Evolutionary conservation across 1,140 invertebrate species (phyloP).

Genomic region (Dolichoris vasculosae): DNA sequence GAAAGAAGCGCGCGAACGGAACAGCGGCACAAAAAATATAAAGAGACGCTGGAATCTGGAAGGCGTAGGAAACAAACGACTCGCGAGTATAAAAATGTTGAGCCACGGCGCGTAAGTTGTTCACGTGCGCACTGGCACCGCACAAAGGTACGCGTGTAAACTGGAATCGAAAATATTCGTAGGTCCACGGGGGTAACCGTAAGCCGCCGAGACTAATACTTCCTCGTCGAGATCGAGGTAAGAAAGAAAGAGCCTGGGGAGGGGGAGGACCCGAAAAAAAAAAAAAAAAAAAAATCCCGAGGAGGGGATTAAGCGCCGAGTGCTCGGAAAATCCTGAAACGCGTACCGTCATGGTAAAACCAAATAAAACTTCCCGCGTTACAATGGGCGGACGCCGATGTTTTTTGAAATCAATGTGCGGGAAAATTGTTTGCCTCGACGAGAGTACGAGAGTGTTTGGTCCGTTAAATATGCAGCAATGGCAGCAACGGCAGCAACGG

Average conservation of each 20-base stretch:
- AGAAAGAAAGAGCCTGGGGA: neutral
- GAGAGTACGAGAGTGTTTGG: neutral
- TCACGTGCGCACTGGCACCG: too few relatives aligned
- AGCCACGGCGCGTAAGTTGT: neutral
- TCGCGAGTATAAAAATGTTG: neutral
- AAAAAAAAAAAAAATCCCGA: neutral
- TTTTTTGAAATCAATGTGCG: conserved; percentile 47
- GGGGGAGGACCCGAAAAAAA: neutral
- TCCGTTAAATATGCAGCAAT: conserved; percentile 45
- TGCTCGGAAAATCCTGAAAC: neutral
- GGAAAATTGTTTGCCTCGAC: conserved; percentile 37
- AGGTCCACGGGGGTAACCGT: neutral
- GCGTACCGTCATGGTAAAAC: conserved; percentile 17
- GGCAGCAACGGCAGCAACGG: too few relatives aligned
- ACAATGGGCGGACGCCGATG: conserved; percentile 1
- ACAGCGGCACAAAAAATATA: conserved; percentile 6
- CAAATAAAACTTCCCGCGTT: conserved; percentile 18
- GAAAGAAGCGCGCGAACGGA: neutral
- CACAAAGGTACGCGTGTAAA: neutral
- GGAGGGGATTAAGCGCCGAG: conserved; percentile 4
- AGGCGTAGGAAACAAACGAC: conserved; percentile 8
- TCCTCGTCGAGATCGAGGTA: neutral
- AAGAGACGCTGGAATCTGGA: conserved; percentile 21
- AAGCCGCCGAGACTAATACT: conserved; percentile 48
- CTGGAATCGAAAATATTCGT: neutral